Percentiles rank a stretch among this genome's conserved stretches.
Evolutionary conservation across 30 jellyfish, hydroid and myxozoan genomes (phyloP).

Genomic region (Haliclystus octoradiatus): DNA sequence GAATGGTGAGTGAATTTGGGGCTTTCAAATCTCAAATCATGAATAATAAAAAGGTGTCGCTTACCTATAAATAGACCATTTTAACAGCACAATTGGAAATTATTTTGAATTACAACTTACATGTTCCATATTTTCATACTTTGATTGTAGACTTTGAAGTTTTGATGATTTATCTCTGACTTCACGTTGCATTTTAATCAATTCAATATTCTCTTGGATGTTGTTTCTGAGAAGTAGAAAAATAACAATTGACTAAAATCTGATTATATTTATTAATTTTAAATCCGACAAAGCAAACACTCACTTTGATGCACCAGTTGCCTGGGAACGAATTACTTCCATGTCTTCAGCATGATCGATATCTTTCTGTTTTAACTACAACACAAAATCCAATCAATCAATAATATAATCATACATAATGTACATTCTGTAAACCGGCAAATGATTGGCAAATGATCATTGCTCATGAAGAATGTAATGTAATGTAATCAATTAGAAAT

Average conservation of each 20-base stretch:
- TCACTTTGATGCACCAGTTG: conserved; percentile 55
- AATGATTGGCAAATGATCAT: no score
- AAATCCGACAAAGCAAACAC: no score
- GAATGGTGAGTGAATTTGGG: not conserved
- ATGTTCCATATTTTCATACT: conserved; percentile 73
- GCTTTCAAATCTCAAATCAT: not conserved
- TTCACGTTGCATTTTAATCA: conserved; percentile 83
- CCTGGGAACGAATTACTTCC: conserved; percentile 24
- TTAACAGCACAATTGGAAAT: not conserved
- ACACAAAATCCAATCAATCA: not conserved
- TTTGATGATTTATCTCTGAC: conserved; percentile 61
- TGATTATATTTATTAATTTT: no score
- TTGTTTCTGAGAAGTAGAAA: conserved; percentile 29
- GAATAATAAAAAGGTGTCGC: not conserved
- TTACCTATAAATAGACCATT: not conserved
- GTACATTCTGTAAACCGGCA: not conserved
- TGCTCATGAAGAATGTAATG: no score
- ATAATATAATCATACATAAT: not conserved
- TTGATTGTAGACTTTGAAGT: conserved; percentile 72
- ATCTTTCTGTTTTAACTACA: conserved; percentile 39
- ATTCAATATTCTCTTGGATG: conserved; percentile 71
- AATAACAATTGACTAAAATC: no score
- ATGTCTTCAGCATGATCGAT: conserved; percentile 53
- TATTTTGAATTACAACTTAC: no score
- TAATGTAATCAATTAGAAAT: no score